Conservation (phyloP, 2,888 invertebrate genomes). For the Pachymerium ferrugineum region DNA sequence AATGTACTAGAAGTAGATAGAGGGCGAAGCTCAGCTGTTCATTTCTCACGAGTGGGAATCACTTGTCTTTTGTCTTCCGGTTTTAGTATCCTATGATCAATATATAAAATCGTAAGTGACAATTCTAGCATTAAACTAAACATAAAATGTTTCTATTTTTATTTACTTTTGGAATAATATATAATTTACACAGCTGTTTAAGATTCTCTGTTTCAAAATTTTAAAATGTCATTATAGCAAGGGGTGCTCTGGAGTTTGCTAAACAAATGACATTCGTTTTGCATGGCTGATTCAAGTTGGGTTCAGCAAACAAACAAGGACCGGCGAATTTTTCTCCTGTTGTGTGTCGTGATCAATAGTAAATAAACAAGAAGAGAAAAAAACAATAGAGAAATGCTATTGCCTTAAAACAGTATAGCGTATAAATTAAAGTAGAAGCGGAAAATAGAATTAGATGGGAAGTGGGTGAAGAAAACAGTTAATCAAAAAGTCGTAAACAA, state of each 20-base stretch:
- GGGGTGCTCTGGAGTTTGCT: too few relatives aligned
- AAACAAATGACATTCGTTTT: not conserved
- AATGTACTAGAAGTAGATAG: not conserved
- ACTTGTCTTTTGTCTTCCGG: conserved; percentile 9
- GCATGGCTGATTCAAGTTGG: conserved; percentile 18
- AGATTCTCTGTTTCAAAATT: too few relatives aligned
- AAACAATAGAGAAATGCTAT: not conserved
- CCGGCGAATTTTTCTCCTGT: not conserved
- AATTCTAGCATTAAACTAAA: too few relatives aligned
- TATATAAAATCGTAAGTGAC: not conserved
- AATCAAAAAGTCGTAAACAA: too few relatives aligned
- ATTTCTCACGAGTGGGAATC: not conserved
- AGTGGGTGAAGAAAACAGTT: too few relatives aligned
- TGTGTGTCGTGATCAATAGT: not conserved
- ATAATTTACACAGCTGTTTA: too few relatives aligned
- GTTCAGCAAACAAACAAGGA: conserved; percentile 6
- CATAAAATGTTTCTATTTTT: too few relatives aligned
- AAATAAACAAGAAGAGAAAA: conserved; percentile 16
- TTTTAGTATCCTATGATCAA: not conserved
- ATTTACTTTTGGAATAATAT: too few relatives aligned
- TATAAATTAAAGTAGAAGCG: not conserved
- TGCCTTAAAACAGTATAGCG: not conserved
- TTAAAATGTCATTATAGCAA: too few relatives aligned
- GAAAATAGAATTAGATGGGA: not conserved
- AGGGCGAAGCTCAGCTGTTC: not conserved